phyloP scores from a whole-genome alignment of 2,113 vertebrate genomes.

The Rutilus rutilus region DNA sequence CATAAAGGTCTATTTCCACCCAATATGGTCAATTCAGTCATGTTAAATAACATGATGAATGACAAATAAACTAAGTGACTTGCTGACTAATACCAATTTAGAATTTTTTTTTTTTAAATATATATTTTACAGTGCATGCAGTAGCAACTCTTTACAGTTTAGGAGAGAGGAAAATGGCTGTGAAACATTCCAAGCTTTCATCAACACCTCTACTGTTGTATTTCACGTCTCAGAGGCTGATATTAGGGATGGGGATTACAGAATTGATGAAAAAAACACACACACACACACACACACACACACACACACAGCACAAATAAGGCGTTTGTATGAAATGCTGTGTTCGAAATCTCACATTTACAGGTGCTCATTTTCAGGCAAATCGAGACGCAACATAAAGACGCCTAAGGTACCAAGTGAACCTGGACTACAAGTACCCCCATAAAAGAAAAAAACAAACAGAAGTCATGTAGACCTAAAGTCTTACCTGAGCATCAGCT shows the following conservation, averaged over 20 bases:
- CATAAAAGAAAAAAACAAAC: neutral
- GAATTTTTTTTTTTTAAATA: no score
- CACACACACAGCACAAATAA: neutral
- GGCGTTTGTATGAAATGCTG: neutral
- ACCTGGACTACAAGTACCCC: no score
- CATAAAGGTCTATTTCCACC: neutral
- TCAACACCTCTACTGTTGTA: neutral
- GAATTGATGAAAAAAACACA: neutral
- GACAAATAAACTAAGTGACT: no score
- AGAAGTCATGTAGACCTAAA: neutral
- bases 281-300: no score
- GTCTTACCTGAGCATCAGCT: conserved; percentile 62
- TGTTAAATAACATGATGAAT: neutral
- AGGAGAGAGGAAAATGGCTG: neutral
- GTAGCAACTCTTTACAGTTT: neutral
- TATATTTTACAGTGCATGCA: neutral
- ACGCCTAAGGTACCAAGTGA: neutral
- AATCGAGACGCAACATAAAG: neutral
- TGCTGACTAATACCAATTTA: no score
- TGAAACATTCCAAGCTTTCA: neutral
- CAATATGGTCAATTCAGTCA: neutral
- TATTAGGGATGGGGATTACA: neutral
- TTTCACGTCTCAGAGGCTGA: neutral
- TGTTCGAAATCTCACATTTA: neutral
- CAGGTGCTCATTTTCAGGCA: neutral